These are phyloP conservation scores for Nemotelus nigrinus DNA, from an alignment of 2,888 invertebrate genomes.

Conservation along the genomic window DNA sequence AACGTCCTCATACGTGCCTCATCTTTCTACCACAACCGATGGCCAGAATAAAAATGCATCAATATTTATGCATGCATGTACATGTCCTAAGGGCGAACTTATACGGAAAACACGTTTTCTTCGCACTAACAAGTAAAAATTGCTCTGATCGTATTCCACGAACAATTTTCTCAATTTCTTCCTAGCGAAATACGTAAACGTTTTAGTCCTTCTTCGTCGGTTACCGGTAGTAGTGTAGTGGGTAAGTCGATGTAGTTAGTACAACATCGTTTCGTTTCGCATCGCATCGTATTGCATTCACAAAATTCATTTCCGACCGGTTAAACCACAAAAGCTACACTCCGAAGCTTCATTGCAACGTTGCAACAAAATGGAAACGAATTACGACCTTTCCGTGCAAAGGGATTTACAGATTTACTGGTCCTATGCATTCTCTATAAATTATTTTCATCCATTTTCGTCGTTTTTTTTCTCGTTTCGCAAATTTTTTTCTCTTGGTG, in stretches of 20 bases:
- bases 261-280: neutral
- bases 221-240: neutral
- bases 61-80: too few species aligned
- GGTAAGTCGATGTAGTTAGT: neutral
- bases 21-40: too few species aligned
- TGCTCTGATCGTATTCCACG: conserved; percentile 5
- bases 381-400: conserved; percentile 35
- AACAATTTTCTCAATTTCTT: conserved; percentile 24
- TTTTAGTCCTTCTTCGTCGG: neutral
- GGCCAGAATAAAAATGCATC: too few species aligned
- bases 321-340: conserved; percentile 39
- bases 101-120: neutral
- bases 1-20: too few species aligned
- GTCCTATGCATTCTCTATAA: conserved; percentile 37
- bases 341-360: conserved; percentile 1
- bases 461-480: neutral
- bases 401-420: conserved; percentile 40
- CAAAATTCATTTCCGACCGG: conserved; percentile 31
- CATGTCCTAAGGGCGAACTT: too few species aligned
- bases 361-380: conserved; percentile 39
- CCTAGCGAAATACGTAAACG: conserved; percentile 3
- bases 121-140: conserved; percentile 20
- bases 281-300: conserved; percentile 28
- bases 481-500: too few species aligned
- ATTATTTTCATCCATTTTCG: conserved; percentile 7